Evolutionary conservation across 1,140 invertebrate genomes (phyloP).

Genomic region (Acyrthosiphon pisum): DNA sequence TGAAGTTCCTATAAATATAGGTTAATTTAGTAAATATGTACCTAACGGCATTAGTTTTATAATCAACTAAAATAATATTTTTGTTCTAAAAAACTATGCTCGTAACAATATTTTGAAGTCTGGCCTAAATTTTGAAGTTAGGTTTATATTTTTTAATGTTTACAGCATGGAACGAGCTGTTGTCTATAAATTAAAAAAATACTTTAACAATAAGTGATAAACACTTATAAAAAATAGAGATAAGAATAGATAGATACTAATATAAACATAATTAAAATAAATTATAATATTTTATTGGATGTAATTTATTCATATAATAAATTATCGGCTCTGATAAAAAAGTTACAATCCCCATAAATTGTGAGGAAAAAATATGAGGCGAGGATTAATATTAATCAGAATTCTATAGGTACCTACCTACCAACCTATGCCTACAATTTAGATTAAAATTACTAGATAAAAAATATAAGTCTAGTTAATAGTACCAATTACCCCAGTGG

Average conservation of each 20-base stretch:
- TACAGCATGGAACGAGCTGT: too few species aligned
- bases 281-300: too few species aligned
- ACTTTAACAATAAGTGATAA: neutral
- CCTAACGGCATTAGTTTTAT: too few species aligned
- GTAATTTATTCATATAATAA: neutral
- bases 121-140: neutral
- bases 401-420: neutral
- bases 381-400: neutral
- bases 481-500: too few species aligned
- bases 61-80: too few species aligned
- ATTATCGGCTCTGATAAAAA: neutral
- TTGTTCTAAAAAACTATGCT: too few species aligned
- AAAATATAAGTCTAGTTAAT: too few species aligned
- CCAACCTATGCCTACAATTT: neutral
- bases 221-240: neutral
- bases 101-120: too few species aligned
- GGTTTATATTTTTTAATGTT: neutral
- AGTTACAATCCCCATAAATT: neutral
- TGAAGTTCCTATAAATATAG: too few species aligned
- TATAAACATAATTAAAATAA: neutral
- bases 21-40: too few species aligned
- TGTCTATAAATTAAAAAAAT: neutral
- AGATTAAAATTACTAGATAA: neutral
- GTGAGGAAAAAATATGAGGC: neutral
- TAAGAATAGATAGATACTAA: neutral